Evolutionary conservation across 1,140 invertebrate genomes (phyloP).

Genomic region (Hypothenemus hampei): DNA sequence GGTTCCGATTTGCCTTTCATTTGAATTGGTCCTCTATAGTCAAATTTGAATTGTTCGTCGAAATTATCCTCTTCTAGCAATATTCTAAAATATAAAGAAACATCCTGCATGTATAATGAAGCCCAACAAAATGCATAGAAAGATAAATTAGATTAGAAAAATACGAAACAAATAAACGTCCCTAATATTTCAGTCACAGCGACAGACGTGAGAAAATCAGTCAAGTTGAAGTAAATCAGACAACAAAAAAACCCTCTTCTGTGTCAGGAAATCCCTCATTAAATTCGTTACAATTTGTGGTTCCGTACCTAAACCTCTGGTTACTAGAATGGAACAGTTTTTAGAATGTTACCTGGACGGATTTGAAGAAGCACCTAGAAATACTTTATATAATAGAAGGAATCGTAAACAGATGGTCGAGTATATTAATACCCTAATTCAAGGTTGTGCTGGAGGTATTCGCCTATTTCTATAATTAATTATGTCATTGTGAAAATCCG

Average conservation of each 20-base stretch:
- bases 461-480: neutral
- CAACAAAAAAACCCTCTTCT: too few species aligned
- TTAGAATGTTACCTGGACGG: slow-evolving; percentile 66
- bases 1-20: slow-evolving; percentile 88
- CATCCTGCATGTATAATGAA: too few species aligned
- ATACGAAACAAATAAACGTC: too few species aligned
- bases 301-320: too few species aligned
- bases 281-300: too few species aligned
- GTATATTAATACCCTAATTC: slow-evolving; percentile 65
- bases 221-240: too few species aligned
- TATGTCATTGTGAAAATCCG: neutral
- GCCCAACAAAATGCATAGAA: too few species aligned
- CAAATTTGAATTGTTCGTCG: slow-evolving; percentile 81
- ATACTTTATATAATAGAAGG: slow-evolving; percentile 57
- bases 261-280: too few species aligned
- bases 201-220: too few species aligned
- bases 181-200: too few species aligned
- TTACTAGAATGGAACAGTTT: slow-evolving; percentile 59
- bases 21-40: slow-evolving; percentile 79
- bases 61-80: slow-evolving; percentile 76
- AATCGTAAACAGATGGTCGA: slow-evolving; percentile 60
- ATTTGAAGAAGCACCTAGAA: slow-evolving; percentile 59
- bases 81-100: slow-evolving; percentile 68
- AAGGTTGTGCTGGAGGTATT: slow-evolving; percentile 59
- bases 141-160: too few species aligned